A percentile compares a stretch with the other conserved stretches of the same genome.
These are phyloP conservation scores for Pygoscelis adeliae DNA, from an alignment of 2,113 vertebrate species.

Conservation along the genomic window DNA sequence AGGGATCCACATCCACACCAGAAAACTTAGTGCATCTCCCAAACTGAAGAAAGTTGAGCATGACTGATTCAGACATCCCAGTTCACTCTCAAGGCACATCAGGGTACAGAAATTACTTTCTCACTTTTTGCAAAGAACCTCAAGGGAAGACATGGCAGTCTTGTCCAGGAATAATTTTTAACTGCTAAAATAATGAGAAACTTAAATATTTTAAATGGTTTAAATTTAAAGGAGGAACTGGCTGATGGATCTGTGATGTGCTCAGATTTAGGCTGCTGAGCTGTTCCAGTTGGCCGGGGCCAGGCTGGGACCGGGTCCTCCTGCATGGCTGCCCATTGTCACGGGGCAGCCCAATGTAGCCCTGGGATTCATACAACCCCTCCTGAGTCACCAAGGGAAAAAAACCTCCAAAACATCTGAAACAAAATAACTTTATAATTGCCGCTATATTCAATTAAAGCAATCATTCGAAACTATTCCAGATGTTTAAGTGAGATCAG, in stretches of 20 bases:
- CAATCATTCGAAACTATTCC: background rate
- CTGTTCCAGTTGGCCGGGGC: background rate
- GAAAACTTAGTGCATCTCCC: background rate
- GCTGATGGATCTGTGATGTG: background rate
- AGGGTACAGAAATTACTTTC: background rate
- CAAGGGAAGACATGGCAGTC: background rate
- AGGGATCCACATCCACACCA: background rate
- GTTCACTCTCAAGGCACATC: background rate
- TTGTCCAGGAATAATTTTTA: background rate
- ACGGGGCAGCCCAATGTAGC: background rate
- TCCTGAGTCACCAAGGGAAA: background rate
- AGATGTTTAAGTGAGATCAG: background rate
- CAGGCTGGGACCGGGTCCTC: background rate
- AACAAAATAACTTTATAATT: background rate
- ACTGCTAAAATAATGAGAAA: background rate
- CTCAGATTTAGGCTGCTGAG: background rate
- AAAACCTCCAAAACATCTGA: background rate
- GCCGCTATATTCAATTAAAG: background rate
- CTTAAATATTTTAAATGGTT: background rate
- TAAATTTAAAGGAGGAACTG: background rate
- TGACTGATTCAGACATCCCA: background rate
- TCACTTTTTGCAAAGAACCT: background rate
- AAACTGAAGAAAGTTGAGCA: background rate
- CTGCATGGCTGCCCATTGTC: background rate
- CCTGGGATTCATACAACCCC: background rate